Conservation (phyloP, 2,888 invertebrate genomes). For the Maniola hyperantus region DNA sequence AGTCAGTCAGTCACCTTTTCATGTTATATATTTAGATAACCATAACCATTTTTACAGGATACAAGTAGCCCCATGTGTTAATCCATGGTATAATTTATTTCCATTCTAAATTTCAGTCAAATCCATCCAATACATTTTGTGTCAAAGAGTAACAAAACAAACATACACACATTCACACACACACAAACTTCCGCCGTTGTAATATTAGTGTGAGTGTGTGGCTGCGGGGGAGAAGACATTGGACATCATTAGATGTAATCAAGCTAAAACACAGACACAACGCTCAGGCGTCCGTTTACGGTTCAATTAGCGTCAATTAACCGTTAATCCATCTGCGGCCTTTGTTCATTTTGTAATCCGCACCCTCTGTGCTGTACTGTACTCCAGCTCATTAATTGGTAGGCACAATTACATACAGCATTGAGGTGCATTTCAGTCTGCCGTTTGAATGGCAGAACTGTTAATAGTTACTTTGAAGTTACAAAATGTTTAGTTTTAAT, state of each 20-base stretch:
- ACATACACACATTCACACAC: too few species aligned
- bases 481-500: too few species aligned
- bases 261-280: background rate
- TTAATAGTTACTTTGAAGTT: background rate
- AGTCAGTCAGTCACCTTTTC: too few species aligned
- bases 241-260: background rate
- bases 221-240: background rate
- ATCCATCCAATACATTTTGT: too few species aligned
- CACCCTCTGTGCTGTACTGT: conserved; percentile 1
- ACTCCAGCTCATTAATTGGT: background rate
- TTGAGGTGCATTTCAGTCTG: background rate
- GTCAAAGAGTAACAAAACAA: too few species aligned
- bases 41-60: too few species aligned
- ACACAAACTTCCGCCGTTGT: too few species aligned
- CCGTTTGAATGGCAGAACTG: background rate
- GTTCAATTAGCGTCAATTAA: conserved; percentile 9
- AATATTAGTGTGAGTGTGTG: background rate
- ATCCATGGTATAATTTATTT: too few species aligned
- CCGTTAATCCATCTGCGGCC: background rate
- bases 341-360: background rate
- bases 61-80: too few species aligned
- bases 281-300: background rate
- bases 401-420: background rate
- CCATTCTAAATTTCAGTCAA: too few species aligned
- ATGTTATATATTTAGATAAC: too few species aligned